A percentile compares a stretch with the other conserved stretches of the same genome.
These are phyloP conservation scores for Tachyglossus aculeatus DNA, from an alignment of 2,797 vertebrate genomes.

Conservation along the genomic window DNA sequence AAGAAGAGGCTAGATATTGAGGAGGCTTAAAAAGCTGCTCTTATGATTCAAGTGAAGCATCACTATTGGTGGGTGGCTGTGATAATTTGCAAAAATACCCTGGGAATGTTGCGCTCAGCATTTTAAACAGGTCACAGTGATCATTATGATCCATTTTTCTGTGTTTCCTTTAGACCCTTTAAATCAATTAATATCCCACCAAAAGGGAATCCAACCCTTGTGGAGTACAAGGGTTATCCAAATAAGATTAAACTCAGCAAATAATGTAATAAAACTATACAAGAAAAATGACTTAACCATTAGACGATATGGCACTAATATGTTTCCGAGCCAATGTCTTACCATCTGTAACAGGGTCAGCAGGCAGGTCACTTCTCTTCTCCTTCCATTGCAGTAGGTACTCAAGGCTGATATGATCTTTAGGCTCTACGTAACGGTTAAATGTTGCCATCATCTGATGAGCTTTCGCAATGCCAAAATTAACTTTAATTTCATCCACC, in stretches of 20 bases:
- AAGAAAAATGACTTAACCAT: conserved; percentile 50
- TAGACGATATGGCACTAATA: conserved; percentile 64
- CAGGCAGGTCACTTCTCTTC: conserved; percentile 75
- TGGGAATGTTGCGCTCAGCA: background rate
- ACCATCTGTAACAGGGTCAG: conserved; percentile 72
- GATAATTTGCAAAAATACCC: background rate
- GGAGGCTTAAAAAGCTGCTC: no score
- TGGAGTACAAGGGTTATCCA: background rate
- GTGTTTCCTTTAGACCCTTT: conserved; percentile 22
- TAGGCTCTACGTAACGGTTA: conserved; percentile 61
- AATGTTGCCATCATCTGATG: conserved; percentile 71
- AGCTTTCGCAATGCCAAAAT: conserved; percentile 73
- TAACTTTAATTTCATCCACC: conserved; percentile 77
- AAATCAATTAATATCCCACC: background rate
- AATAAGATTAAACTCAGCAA: conserved; percentile 37
- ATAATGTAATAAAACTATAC: conserved; percentile 51
- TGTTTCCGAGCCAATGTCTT: conserved; percentile 72
- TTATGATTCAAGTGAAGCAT: background rate
- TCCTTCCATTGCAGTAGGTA: conserved; percentile 74
- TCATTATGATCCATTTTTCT: background rate
- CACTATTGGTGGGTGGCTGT: background rate
- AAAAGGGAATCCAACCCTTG: background rate
- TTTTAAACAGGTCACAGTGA: background rate
- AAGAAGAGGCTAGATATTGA: no score
- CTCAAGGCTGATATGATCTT: conserved; percentile 66